phyloP scores from a whole-genome alignment of 92 coral and sea anemone species.

The Epizoanthus rinbou region DNA sequence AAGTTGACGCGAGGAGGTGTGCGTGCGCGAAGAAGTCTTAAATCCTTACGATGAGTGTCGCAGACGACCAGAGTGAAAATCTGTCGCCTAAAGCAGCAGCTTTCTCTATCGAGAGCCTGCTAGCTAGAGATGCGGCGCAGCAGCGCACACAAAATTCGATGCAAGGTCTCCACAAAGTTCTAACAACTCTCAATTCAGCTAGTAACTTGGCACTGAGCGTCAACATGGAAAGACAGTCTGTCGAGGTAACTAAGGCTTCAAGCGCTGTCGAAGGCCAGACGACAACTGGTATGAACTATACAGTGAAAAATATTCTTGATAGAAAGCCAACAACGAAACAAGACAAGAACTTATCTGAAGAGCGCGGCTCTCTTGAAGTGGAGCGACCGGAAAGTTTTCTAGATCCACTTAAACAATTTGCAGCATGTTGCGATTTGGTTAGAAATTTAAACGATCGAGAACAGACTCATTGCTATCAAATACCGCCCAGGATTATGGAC shows the following conservation, averaged over 20 bases:
- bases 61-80: constrained; percentile 43
- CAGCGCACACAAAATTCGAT: constrained; percentile 42
- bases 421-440: constrained; percentile 72
- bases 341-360: neutral
- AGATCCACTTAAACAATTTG: constrained; percentile 63
- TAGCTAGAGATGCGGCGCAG: constrained; percentile 31
- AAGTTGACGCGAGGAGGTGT: neutral
- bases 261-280: neutral
- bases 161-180: constrained; percentile 29
- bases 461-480: constrained; percentile 36
- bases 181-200: constrained; percentile 1
- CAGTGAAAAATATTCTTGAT: constrained; percentile 1
- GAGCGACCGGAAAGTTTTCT: neutral
- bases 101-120: constrained; percentile 75
- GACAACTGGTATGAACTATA: neutral
- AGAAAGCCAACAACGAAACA: neutral
- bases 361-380: constrained; percentile 7
- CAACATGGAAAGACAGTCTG: constrained; percentile 18
- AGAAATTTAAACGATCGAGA: constrained; percentile 53
- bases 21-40: constrained; percentile 2
- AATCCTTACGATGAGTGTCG: constrained; percentile 33
- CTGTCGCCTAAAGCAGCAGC: constrained; percentile 87
- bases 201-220: neutral
- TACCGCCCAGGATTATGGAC: constrained; percentile 48
- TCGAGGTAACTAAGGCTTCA: neutral